These are phyloP conservation scores for Cepaea nemoralis DNA, from an alignment of 1,140 invertebrate species.

Conservation along the genomic window DNA sequence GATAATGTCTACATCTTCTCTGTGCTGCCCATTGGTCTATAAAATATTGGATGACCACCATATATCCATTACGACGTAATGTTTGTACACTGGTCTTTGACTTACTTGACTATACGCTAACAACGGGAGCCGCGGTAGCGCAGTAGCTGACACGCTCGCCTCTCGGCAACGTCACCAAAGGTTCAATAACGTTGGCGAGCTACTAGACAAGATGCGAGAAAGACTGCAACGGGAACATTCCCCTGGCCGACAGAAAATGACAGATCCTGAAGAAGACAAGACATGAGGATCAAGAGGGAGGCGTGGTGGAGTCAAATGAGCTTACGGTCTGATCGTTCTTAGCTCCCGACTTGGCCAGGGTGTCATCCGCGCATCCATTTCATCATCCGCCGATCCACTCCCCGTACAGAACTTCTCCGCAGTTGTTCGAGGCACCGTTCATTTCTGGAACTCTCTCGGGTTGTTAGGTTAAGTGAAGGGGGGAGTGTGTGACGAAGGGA, in stretches of 20 bases:
- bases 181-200: too few relatives aligned
- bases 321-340: background rate
- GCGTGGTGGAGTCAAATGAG: constrained; percentile 21
- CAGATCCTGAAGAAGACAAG: background rate
- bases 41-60: too few relatives aligned
- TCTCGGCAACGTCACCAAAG: too few relatives aligned
- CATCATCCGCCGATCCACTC: background rate
- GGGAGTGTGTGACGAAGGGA: background rate
- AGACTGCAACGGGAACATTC: background rate
- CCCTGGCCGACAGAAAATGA: background rate
- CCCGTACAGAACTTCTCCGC: background rate
- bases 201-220: too few relatives aligned
- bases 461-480: background rate
- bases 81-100: too few relatives aligned
- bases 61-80: too few relatives aligned
- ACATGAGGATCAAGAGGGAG: background rate
- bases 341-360: background rate
- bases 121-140: too few relatives aligned
- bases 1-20: too few relatives aligned
- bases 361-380: background rate
- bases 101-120: too few relatives aligned
- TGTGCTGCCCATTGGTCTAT: too few relatives aligned
- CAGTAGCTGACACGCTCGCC: too few relatives aligned
- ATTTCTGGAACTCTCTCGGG: background rate
- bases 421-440: background rate